A percentile compares a stretch with the other conserved stretches of the same genome.
Conservation (phyloP, 2,113 vertebrate species). For the Fregata magnificens region DNA sequence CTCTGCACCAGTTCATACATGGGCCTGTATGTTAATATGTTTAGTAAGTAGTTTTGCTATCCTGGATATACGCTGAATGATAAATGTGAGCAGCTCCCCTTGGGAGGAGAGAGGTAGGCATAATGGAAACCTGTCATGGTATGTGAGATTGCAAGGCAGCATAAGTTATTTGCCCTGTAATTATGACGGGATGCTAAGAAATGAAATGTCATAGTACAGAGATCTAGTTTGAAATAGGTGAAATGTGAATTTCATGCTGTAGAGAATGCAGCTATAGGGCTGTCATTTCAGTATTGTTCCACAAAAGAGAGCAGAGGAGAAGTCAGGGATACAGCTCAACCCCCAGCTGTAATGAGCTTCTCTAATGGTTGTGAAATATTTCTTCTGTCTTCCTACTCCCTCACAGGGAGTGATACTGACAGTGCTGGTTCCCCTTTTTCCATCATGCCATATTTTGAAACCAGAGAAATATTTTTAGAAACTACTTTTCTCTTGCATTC, state of each 20-base stretch:
- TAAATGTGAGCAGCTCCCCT: background rate
- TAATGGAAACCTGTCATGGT: background rate
- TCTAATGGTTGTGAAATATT: conserved; percentile 13
- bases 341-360: background rate
- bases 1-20: background rate
- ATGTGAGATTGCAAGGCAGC: background rate
- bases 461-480: conserved; percentile 27
- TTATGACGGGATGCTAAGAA: background rate
- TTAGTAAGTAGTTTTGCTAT: background rate
- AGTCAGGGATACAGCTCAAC: background rate
- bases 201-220: background rate
- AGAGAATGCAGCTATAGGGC: background rate
- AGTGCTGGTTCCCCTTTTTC: conserved; percentile 10
- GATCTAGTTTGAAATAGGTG: background rate
- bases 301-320: background rate
- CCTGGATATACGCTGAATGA: background rate
- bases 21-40: background rate
- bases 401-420: background rate
- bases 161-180: background rate
- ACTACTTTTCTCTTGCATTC: background rate
- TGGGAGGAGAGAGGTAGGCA: background rate
- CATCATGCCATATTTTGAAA: conserved; percentile 2
- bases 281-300: background rate
- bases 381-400: background rate
- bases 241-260: background rate